Percentiles rank a stretch among this genome's conserved stretches.
These are phyloP conservation scores for Apamea sordens DNA, from an alignment of 2,888 invertebrate species.

Conservation along the genomic window DNA sequence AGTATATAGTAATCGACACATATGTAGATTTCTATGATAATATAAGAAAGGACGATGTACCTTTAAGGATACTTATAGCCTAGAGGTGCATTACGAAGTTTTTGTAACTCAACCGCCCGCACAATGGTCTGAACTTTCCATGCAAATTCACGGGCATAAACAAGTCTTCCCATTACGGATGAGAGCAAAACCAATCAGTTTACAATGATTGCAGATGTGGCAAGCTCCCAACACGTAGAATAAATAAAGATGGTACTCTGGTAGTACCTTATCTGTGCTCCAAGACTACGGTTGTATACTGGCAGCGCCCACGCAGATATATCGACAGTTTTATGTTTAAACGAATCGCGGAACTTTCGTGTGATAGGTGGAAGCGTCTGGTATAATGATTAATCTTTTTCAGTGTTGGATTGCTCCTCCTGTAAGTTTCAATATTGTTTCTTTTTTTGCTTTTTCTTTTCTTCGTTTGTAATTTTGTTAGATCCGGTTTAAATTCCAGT, in stretches of 20 bases:
- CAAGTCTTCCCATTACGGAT: constrained; percentile 14
- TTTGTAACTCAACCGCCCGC: too few relatives aligned
- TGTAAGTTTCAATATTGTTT: constrained; percentile 43
- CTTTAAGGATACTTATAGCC: too few relatives aligned
- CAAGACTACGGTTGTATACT: constrained; percentile 51
- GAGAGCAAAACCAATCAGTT: constrained; percentile 25
- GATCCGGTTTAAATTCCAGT: not conserved
- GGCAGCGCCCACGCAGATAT: constrained; percentile 21
- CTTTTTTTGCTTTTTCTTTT: not conserved
- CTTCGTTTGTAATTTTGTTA: not conserved
- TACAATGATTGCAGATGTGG: constrained; percentile 32
- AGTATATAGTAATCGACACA: too few relatives aligned
- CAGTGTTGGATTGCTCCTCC: constrained; percentile 52
- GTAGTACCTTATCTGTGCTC: constrained; percentile 43
- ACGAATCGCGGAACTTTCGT: constrained; percentile 32
- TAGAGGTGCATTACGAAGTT: too few relatives aligned
- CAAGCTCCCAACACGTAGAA: constrained; percentile 49
- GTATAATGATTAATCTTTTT: constrained; percentile 50
- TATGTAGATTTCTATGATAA: too few relatives aligned
- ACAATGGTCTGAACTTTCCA: not conserved
- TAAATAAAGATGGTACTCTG: constrained; percentile 43
- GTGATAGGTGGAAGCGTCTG: constrained; percentile 47
- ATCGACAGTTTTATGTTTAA: constrained; percentile 47
- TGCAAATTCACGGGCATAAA: not conserved
- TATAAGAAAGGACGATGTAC: too few relatives aligned